These are phyloP conservation scores for Caenorhabditis sinica DNA, from an alignment of 2,888 invertebrate species.

Conservation along the genomic window DNA sequence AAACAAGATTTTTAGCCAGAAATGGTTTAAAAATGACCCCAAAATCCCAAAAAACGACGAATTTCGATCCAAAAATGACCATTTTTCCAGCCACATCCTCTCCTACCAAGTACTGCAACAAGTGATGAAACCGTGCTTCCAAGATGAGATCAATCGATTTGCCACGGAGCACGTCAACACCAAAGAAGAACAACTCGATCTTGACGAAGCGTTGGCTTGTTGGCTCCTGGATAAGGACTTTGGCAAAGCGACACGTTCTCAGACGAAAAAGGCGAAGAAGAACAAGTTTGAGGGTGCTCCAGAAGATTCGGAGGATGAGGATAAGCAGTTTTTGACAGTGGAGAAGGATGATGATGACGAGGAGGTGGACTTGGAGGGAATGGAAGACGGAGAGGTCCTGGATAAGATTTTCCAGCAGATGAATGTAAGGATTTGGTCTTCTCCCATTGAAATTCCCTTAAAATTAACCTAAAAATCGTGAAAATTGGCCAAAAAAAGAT, in stretches of 20 bases:
- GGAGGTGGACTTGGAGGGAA: conserved; percentile 13
- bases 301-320: conserved; percentile 34
- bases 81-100: conserved; percentile 47
- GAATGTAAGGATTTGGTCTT: conserved; percentile 42
- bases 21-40: no score
- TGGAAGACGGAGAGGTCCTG: conserved; percentile 46
- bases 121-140: conserved; percentile 33
- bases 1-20: background rate
- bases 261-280: conserved; percentile 22
- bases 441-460: no score
- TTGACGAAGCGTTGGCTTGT: conserved; percentile 71
- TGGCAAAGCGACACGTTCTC: conserved; percentile 16
- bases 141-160: conserved; percentile 33
- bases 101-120: conserved; percentile 29
- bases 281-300: conserved; percentile 19
- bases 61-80: background rate
- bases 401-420: conserved; percentile 53
- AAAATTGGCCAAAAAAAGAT: no score
- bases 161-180: conserved; percentile 35
- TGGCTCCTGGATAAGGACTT: conserved; percentile 71
- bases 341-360: conserved; percentile 51
- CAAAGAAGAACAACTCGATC: conserved; percentile 17
- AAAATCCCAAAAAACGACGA: background rate
- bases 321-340: background rate
- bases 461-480: no score